Conservation (phyloP, 2,888 invertebrate genomes). For the Eupelmus urozonus region DNA sequence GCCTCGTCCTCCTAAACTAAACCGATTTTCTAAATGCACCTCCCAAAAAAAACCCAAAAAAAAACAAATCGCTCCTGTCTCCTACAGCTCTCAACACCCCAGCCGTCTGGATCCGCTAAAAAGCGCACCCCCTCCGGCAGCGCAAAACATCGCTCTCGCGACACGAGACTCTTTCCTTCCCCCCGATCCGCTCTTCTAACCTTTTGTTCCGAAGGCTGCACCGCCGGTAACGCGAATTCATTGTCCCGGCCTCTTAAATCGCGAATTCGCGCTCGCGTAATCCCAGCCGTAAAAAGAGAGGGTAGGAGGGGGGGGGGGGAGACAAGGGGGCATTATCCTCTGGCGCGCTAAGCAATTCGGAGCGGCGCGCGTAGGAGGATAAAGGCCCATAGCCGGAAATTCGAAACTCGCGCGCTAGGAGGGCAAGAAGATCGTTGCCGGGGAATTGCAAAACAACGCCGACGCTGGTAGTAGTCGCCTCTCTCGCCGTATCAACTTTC, state of each 20-base stretch:
- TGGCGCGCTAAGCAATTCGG: slow-evolving; percentile 40
- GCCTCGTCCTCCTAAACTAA: too few relatives aligned
- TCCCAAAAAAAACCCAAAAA: too few relatives aligned
- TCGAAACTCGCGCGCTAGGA: slow-evolving; percentile 47
- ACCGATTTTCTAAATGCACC: too few relatives aligned
- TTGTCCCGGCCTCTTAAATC: slow-evolving; percentile 31
- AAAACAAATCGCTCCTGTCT: too few relatives aligned
- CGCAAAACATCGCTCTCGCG: not conserved
- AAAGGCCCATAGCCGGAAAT: slow-evolving; percentile 62
- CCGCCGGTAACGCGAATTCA: slow-evolving; percentile 29
- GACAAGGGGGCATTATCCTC: slow-evolving; percentile 41
- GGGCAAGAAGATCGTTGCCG: slow-evolving; percentile 63
- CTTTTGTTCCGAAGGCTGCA: not conserved
- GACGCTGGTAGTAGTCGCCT: not conserved
- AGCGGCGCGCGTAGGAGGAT: slow-evolving; percentile 29
- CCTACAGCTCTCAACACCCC: too few relatives aligned
- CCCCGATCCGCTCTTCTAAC: not conserved
- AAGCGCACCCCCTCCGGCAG: too few relatives aligned
- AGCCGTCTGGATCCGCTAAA: too few relatives aligned
- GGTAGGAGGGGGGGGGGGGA: not conserved
- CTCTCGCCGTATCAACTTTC: slow-evolving; percentile 71
- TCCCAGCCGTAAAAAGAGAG: slow-evolving; percentile 36
- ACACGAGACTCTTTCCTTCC: not conserved
- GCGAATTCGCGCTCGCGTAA: slow-evolving; percentile 23
- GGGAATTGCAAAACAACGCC: slow-evolving; percentile 72